Conservation (phyloP, 1,140 invertebrate species). For the Drosophila rhopaloa region DNA sequence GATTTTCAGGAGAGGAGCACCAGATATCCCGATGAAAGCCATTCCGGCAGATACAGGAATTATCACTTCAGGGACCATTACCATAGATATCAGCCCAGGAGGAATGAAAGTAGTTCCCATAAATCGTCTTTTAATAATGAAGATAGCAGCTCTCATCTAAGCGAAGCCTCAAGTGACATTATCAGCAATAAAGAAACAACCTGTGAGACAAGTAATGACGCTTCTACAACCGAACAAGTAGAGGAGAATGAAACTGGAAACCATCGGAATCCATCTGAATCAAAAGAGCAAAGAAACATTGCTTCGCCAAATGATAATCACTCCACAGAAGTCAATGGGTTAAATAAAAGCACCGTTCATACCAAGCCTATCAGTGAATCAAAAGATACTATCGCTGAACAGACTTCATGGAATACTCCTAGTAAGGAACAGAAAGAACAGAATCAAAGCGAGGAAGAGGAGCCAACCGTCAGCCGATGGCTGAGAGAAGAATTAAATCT, state of each 20-base stretch:
- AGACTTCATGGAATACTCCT: not conserved
- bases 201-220: conserved; percentile 1
- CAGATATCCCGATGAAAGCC: not conserved
- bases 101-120: not conserved
- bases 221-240: conserved; percentile 3
- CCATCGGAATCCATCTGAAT: not conserved
- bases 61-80: conserved; percentile 14
- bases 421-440: not conserved
- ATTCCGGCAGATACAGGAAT: conserved; percentile 10
- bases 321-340: not conserved
- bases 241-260: not conserved
- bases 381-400: not conserved
- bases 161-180: not conserved
- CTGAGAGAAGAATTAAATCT: not conserved
- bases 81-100: not conserved
- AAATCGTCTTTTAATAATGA: not conserved
- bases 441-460: not conserved
- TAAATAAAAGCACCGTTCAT: not conserved
- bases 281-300: not conserved
- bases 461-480: not conserved
- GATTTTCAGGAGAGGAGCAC: conserved; percentile 17
- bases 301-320: not conserved
- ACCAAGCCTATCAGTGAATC: not conserved
- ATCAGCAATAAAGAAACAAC: not conserved
- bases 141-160: not conserved